A percentile compares a stretch with the other conserved stretches of the same genome.
phyloP scores from a whole-genome alignment of 2,797 vertebrate genomes.

The Notolepis coatsorum region DNA sequence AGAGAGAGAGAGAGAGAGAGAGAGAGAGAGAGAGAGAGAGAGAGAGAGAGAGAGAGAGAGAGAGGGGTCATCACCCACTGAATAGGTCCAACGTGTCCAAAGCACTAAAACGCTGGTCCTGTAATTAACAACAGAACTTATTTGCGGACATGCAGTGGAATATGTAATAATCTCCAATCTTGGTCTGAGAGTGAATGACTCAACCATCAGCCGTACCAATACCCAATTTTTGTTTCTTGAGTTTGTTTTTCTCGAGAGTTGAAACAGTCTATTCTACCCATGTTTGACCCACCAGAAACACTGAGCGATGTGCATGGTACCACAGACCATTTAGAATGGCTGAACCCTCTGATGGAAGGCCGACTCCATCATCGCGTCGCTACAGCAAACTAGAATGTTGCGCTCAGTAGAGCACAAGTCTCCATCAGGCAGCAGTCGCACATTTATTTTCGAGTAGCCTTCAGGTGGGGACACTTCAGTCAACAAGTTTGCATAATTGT shows the following conservation, averaged over 20 bases:
- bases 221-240: constrained; percentile 17
- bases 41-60: constrained; percentile 12
- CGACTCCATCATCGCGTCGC: not conserved
- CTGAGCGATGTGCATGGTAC: not conserved
- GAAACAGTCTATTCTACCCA: constrained; percentile 26
- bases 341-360: not conserved
- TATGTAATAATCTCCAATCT: constrained; percentile 55
- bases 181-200: constrained; percentile 60
- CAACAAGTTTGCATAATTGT: too few species aligned
- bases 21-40: not conserved
- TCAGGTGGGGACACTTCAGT: too few species aligned
- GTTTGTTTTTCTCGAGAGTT: constrained; percentile 37
- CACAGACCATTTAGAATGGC: constrained; percentile 1
- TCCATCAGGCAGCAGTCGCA: too few species aligned
- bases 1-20: not conserved
- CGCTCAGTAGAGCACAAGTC: too few species aligned
- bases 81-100: constrained; percentile 43
- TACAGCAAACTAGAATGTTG: too few species aligned
- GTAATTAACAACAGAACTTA: constrained; percentile 62
- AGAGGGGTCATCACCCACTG: constrained; percentile 28
- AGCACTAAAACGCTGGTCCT: constrained; percentile 44
- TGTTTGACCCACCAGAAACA: constrained; percentile 22
- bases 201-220: constrained; percentile 63
- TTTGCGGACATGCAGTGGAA: constrained; percentile 61
- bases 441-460: too few species aligned